phyloP scores from a whole-genome alignment of 53 echinoderm and acorn worm species.

The Luidia sarsii region DNA sequence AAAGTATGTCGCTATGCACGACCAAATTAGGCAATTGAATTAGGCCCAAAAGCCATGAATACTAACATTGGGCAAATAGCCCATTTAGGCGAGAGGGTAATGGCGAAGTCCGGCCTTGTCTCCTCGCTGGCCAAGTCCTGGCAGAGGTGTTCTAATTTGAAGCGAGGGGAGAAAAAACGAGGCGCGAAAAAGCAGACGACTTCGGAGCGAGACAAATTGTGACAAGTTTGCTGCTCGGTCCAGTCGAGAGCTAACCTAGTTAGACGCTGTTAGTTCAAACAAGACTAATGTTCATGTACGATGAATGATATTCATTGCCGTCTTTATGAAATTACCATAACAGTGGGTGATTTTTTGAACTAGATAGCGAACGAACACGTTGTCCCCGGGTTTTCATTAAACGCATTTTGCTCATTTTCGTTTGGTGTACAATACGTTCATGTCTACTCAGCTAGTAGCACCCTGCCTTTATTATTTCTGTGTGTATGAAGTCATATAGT shows the following conservation, averaged over 20 bases:
- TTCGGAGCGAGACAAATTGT: slow-evolving; percentile 13
- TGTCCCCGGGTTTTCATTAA: neutral
- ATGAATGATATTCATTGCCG: slow-evolving; percentile 54
- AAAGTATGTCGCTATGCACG: slow-evolving; percentile 38
- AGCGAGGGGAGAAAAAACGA: neutral
- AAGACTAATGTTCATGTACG: slow-evolving; percentile 56
- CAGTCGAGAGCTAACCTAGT: slow-evolving; percentile 29
- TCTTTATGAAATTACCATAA: slow-evolving; percentile 39
- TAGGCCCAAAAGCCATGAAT: slow-evolving; percentile 37
- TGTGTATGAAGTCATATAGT: too few relatives aligned
- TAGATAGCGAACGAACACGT: neutral
- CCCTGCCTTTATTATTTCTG: too few relatives aligned
- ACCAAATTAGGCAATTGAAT: slow-evolving; percentile 47
- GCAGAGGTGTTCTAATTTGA: slow-evolving; percentile 26
- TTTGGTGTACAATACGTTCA: neutral
- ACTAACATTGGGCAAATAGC: slow-evolving; percentile 47
- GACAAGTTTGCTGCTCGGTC: slow-evolving; percentile 7
- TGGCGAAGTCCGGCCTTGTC: neutral
- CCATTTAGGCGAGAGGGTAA: slow-evolving; percentile 14
- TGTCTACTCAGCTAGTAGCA: neutral
- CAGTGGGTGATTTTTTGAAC: neutral
- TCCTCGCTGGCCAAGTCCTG: neutral
- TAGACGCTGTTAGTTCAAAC: slow-evolving; percentile 53
- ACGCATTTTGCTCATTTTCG: neutral
- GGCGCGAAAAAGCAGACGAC: slow-evolving; percentile 57